A percentile compares a stretch with the other conserved stretches of the same genome.
phyloP scores from a whole-genome alignment of 2,888 invertebrate species.

The Limenitis camilla region DNA sequence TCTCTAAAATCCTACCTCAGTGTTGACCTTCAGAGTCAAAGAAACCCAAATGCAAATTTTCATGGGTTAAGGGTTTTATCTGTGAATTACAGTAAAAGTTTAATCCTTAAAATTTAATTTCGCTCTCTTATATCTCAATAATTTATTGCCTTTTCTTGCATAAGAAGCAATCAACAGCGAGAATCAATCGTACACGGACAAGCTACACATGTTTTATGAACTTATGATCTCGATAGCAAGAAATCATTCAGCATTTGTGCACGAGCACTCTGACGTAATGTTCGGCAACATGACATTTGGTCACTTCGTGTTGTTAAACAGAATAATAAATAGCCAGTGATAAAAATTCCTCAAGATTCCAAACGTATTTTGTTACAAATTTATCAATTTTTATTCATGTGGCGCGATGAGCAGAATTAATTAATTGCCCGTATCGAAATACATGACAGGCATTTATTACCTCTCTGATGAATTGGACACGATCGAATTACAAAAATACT shows the following conservation, averaged over 20 bases:
- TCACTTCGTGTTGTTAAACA: slow-evolving; percentile 10
- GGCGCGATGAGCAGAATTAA: slow-evolving; percentile 22
- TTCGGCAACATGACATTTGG: slow-evolving; percentile 8
- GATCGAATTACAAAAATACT: slow-evolving; percentile 15
- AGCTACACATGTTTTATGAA: neutral
- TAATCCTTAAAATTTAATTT: too few species aligned
- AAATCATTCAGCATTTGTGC: slow-evolving; percentile 11
- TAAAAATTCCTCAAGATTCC: slow-evolving; percentile 26
- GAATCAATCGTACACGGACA: neutral
- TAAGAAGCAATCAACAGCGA: too few species aligned
- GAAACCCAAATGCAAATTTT: too few species aligned
- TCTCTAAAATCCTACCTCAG: too few species aligned
- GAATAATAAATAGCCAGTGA: slow-evolving; percentile 26
- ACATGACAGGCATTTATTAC: slow-evolving; percentile 22
- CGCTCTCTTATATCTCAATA: too few species aligned
- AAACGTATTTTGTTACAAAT: slow-evolving; percentile 26
- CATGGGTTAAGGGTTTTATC: too few species aligned
- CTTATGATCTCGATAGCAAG: slow-evolving; percentile 9
- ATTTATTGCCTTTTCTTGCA: too few species aligned
- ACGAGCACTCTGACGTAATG: slow-evolving; percentile 11
- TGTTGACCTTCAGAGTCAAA: too few species aligned
- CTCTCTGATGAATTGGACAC: slow-evolving; percentile 18
- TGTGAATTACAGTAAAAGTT: too few species aligned
- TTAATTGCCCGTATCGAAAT: slow-evolving; percentile 24
- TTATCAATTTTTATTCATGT: slow-evolving; percentile 23